These are phyloP conservation scores for Lycaena phlaeas DNA, from an alignment of 2,888 invertebrate genomes.

Conservation along the genomic window DNA sequence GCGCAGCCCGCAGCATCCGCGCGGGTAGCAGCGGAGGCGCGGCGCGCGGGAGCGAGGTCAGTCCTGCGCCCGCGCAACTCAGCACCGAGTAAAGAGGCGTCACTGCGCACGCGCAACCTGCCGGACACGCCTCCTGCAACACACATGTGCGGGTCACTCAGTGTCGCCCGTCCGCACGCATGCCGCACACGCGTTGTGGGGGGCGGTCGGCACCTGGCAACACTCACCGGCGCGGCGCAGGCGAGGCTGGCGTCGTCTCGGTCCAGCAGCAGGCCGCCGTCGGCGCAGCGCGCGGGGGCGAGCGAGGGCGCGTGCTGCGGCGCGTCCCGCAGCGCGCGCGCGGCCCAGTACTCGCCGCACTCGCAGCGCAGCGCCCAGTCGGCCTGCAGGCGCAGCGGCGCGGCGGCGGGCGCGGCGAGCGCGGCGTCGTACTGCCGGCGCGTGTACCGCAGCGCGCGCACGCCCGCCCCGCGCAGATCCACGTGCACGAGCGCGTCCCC, in stretches of 20 bases:
- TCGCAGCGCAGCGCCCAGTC: conserved; percentile 24
- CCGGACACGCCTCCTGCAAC: too few species aligned
- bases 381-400: conserved; percentile 10
- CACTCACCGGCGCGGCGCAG: too few species aligned
- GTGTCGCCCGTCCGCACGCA: conserved; percentile 11
- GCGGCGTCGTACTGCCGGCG: conserved; percentile 6
- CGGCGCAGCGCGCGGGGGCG: conserved; percentile 12
- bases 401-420: not conserved
- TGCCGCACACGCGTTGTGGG: conserved; percentile 13
- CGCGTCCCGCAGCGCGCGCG: conserved; percentile 21
- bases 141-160: too few species aligned
- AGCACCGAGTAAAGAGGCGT: conserved; percentile 15
- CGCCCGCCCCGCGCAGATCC: conserved; percentile 20
- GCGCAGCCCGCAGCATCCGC: conserved; percentile 15
- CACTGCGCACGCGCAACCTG: conserved; percentile 11
- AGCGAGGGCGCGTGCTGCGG: conserved; percentile 14
- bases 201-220: too few species aligned
- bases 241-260: too few species aligned
- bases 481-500: conserved; percentile 9
- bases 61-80: conserved; percentile 18
- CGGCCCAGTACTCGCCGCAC: conserved; percentile 26
- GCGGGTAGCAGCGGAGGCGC: conserved; percentile 13
- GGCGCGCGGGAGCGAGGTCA: conserved; percentile 14
- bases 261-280: conserved; percentile 8
- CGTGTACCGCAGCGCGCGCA: conserved; percentile 16